A percentile compares a stretch with the other conserved stretches of the same genome.
Conservation (phyloP, 2,888 invertebrate genomes). For the Archips crataeganus region DNA sequence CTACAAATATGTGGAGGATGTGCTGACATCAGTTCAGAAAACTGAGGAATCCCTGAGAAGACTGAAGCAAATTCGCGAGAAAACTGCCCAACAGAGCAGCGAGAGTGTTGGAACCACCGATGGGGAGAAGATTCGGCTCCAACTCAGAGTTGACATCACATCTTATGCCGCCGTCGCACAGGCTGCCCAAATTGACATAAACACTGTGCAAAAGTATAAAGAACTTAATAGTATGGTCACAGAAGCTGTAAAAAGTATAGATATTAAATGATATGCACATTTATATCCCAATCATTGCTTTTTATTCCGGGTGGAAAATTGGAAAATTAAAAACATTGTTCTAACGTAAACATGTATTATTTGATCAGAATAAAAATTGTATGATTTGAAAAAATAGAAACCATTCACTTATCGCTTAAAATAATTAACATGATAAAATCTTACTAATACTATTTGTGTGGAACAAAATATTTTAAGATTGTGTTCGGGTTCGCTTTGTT, state of each 20-base stretch:
- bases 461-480: constrained; percentile 89
- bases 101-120: constrained; percentile 90
- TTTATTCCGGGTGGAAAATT: constrained; percentile 49
- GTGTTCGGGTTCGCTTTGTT: constrained; percentile 87
- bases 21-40: constrained; percentile 96
- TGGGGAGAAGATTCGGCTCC: constrained; percentile 97
- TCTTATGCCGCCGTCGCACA: constrained; percentile 89
- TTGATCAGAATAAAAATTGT: constrained; percentile 85
- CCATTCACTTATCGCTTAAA: constrained; percentile 84
- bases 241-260: constrained; percentile 86
- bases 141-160: constrained; percentile 94
- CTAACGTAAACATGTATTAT: constrained; percentile 84
- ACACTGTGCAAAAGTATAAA: constrained; percentile 85
- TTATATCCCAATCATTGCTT: constrained; percentile 55
- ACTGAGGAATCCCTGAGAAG: constrained; percentile 97
- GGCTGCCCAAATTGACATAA: constrained; percentile 82
- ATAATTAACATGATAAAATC: constrained; percentile 81
- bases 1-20: constrained; percentile 92
- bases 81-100: constrained; percentile 71
- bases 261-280: constrained; percentile 83
- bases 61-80: constrained; percentile 93
- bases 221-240: constrained; percentile 88
- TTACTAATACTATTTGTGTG: constrained; percentile 87
- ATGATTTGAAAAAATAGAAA: constrained; percentile 86
- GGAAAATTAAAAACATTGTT: constrained; percentile 52